Percentiles rank a stretch among this genome's conserved stretches.
Conservation (phyloP, 2,888 invertebrate genomes). For the Epiblema foenella region DNA sequence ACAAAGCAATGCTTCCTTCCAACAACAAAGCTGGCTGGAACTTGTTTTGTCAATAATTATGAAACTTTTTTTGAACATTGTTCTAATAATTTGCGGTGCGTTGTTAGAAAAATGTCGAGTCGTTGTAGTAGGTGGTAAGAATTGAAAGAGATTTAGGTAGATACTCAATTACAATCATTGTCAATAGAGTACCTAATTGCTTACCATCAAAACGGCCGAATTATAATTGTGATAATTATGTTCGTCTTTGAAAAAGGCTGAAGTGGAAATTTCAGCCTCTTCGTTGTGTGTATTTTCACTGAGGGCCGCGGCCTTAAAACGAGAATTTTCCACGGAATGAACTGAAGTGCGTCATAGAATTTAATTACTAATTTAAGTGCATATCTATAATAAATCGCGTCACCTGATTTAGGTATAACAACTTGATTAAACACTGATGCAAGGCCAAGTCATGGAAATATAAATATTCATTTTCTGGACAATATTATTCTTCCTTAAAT, state of each 20-base stretch:
- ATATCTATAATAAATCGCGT: background rate
- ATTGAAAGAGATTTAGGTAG: too few species aligned
- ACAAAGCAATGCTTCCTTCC: background rate
- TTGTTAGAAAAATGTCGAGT: too few species aligned
- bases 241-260: background rate
- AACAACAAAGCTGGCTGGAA: conserved; percentile 20
- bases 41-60: background rate
- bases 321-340: background rate
- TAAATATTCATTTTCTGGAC: conserved; percentile 3
- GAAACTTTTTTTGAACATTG: too few species aligned
- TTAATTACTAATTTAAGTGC: background rate
- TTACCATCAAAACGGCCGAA: too few species aligned
- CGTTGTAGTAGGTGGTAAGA: too few species aligned
- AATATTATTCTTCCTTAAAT: too few species aligned
- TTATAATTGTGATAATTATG: too few species aligned
- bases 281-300: background rate
- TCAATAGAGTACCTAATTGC: too few species aligned
- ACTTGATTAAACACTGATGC: background rate
- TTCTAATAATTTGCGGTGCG: too few species aligned
- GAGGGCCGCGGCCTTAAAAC: too few species aligned
- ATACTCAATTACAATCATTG: too few species aligned
- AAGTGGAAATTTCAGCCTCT: background rate
- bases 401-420: background rate
- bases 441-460: background rate
- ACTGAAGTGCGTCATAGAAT: conserved; percentile 7